phyloP scores from a whole-genome alignment of 2,797 vertebrate genomes.

The Coranthus polyacanthus region DNA sequence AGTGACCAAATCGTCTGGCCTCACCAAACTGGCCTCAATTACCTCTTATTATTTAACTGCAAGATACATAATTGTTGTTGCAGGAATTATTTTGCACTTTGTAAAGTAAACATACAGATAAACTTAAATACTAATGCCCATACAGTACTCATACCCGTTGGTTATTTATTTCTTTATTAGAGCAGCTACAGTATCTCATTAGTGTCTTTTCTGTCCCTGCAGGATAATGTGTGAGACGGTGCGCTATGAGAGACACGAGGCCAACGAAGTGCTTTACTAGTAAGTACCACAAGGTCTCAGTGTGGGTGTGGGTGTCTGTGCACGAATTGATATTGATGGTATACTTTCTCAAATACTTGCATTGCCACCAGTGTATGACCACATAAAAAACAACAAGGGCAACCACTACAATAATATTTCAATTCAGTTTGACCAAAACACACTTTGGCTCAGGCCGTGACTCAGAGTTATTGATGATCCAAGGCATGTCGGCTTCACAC shows the following conservation, averaged over 20 bases:
- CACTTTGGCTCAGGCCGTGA: neutral
- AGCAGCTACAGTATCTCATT: neutral
- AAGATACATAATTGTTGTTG: neutral
- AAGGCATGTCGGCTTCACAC: neutral
- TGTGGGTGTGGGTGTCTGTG: neutral
- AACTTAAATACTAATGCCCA: too few relatives aligned
- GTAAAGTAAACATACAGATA: too few relatives aligned
- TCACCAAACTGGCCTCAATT: neutral
- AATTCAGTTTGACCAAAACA: conserved; percentile 18
- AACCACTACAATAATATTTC: conserved; percentile 6
- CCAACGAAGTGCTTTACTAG: conserved; percentile 99
- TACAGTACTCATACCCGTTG: too few relatives aligned
- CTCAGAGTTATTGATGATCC: conserved; percentile 40
- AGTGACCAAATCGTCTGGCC: neutral
- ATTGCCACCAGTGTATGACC: neutral
- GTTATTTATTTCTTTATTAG: too few relatives aligned
- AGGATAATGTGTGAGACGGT: conserved; percentile 99
- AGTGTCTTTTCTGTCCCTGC: conserved; percentile 55
- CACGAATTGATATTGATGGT: conserved; percentile 16
- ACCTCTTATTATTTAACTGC: neutral
- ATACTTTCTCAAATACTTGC: neutral
- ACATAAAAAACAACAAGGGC: neutral
- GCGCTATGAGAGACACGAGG: conserved; percentile 97
- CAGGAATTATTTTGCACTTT: too few relatives aligned
- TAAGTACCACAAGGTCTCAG: conserved; percentile 83